A percentile compares a stretch with the other conserved stretches of the same genome.
These are phyloP conservation scores for Haliaeetus leucogaster DNA, from an alignment of 2,113 vertebrate species.

Conservation along the genomic window DNA sequence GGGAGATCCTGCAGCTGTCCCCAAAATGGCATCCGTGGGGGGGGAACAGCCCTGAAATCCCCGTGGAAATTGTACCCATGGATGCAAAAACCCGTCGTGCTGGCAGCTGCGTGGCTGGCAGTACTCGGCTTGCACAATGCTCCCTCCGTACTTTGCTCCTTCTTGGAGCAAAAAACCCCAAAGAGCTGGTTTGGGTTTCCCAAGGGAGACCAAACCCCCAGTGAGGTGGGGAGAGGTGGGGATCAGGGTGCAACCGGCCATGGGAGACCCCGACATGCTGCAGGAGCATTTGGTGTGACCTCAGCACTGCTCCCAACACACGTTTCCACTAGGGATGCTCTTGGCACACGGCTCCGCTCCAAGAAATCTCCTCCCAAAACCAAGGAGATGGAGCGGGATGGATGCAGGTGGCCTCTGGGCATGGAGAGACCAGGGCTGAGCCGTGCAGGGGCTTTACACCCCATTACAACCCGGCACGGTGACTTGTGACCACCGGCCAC, in stretches of 20 bases:
- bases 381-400: neutral
- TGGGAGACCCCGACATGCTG: rapidly evolving
- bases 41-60: neutral
- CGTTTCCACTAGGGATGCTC: neutral
- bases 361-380: neutral
- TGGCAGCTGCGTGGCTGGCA: neutral
- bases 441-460: rapidly evolving
- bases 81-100: rapidly evolving
- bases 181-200: neutral
- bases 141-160: neutral
- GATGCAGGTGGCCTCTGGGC: neutral
- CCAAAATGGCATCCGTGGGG: rapidly evolving
- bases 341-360: rapidly evolving
- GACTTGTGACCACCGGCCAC: neutral
- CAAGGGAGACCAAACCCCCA: rapidly evolving
- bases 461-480: neutral
- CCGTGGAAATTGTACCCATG: neutral
- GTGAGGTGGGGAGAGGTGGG: neutral
- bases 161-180: neutral
- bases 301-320: neutral
- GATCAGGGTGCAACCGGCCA: rapidly evolving
- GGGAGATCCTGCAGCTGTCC: neutral
- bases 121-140: neutral
- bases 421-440: neutral
- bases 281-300: neutral